A percentile compares a stretch with the other conserved stretches of the same genome.
These are phyloP conservation scores for Thyatira batis DNA, from an alignment of 2,888 invertebrate species.

Conservation along the genomic window DNA sequence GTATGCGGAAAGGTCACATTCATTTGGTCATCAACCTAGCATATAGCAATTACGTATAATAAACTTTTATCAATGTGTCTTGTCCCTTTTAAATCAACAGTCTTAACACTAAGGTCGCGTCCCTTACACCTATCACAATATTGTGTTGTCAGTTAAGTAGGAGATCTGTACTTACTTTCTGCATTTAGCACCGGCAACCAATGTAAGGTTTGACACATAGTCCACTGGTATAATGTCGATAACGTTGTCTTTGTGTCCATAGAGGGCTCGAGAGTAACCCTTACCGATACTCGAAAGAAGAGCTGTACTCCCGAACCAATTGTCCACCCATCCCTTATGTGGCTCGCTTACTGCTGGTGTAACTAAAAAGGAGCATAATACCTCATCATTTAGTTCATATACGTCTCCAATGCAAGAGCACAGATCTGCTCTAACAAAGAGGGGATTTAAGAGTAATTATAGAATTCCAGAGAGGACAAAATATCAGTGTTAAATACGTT, in stretches of 20 bases:
- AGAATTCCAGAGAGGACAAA: no score
- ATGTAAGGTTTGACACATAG: conserved; percentile 91
- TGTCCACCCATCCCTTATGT: conserved; percentile 94
- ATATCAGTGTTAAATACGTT: no score
- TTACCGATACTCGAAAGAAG: conserved; percentile 84
- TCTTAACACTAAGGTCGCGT: no score
- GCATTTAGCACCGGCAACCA: conserved; percentile 84
- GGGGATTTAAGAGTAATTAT: no score
- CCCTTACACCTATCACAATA: neutral
- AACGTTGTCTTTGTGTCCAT: conserved; percentile 85
- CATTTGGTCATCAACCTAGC: no score
- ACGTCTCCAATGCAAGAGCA: no score
- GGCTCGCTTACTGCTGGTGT: conserved; percentile 86
- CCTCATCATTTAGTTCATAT: no score
- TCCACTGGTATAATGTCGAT: conserved; percentile 92
- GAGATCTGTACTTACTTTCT: conserved; percentile 26
- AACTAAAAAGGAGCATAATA: conserved; percentile 54
- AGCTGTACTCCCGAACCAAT: conserved; percentile 91
- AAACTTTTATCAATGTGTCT: no score
- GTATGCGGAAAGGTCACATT: no score
- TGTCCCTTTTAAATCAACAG: no score
- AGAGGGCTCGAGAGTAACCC: conserved; percentile 87
- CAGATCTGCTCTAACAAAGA: no score
- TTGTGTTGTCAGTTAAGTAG: neutral
- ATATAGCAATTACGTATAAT: no score